A percentile compares a stretch with the other conserved stretches of the same genome.
Conservation (phyloP, 2,113 vertebrate species). For the Labeo rohita region DNA sequence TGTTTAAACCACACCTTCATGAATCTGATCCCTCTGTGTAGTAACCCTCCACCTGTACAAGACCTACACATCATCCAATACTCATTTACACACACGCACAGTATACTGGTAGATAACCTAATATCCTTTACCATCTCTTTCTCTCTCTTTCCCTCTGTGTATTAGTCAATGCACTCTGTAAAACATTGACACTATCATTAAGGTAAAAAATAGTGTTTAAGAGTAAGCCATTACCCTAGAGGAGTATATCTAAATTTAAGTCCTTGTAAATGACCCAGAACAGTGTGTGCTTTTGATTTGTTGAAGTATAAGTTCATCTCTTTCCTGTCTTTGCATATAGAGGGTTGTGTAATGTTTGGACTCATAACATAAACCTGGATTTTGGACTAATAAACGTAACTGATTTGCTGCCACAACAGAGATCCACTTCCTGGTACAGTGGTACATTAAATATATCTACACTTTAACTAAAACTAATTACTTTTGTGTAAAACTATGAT, state of each 20-base stretch:
- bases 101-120: slow-evolving; percentile 4
- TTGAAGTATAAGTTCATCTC: background rate
- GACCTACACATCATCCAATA: slow-evolving; percentile 10
- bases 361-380: slow-evolving; percentile 24
- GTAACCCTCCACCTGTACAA: slow-evolving; percentile 14
- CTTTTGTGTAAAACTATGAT: too few relatives aligned
- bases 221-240: slow-evolving; percentile 10
- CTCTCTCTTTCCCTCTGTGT: background rate
- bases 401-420: background rate
- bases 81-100: background rate
- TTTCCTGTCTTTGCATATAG: background rate
- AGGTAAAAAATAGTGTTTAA: background rate
- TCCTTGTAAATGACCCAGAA: slow-evolving; percentile 5
- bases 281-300: background rate
- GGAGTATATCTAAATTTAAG: background rate
- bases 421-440: background rate
- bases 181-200: slow-evolving; percentile 6
- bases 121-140: slow-evolving; percentile 3
- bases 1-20: slow-evolving; percentile 23
- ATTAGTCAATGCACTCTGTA: background rate
- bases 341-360: slow-evolving; percentile 17
- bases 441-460: background rate
- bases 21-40: slow-evolving; percentile 21
- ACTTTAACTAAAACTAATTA: background rate
- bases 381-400: background rate